Percentiles rank a stretch among this genome's conserved stretches.
Conservation (phyloP, 2,888 invertebrate species). For the Leucophora obtusa region DNA sequence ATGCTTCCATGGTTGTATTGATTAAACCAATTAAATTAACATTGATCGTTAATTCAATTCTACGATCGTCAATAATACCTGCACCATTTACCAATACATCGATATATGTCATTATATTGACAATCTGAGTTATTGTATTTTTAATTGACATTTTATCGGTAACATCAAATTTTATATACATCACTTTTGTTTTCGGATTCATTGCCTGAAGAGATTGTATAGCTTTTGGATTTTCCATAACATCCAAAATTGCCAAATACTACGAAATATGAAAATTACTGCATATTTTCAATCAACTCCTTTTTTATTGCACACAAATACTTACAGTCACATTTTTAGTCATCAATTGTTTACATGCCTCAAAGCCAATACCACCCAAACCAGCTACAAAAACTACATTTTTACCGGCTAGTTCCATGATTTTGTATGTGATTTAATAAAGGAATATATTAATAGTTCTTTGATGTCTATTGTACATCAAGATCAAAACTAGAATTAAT, state of each 20-base stretch:
- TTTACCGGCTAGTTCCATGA: slow-evolving; percentile 63
- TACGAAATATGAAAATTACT: slow-evolving; percentile 26
- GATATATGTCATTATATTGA: slow-evolving; percentile 59
- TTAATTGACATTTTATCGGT: slow-evolving; percentile 64
- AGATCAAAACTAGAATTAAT: slow-evolving; percentile 7
- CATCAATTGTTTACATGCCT: slow-evolving; percentile 66
- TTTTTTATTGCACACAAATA: background rate
- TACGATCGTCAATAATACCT: slow-evolving; percentile 65
- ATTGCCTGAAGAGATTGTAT: slow-evolving; percentile 46
- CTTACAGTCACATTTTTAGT: slow-evolving; percentile 65
- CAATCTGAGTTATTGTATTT: slow-evolving; percentile 49
- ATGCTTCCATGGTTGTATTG: slow-evolving; percentile 68
- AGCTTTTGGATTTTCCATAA: slow-evolving; percentile 56
- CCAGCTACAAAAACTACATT: slow-evolving; percentile 66
- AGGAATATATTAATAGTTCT: background rate
- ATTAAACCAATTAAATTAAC: slow-evolving; percentile 66
- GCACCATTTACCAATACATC: slow-evolving; percentile 68
- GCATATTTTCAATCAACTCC: background rate
- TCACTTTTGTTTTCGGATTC: slow-evolving; percentile 56
- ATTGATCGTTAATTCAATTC: slow-evolving; percentile 62
- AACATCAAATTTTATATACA: slow-evolving; percentile 64
- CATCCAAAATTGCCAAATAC: slow-evolving; percentile 66
- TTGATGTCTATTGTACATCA: slow-evolving; percentile 12
- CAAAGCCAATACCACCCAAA: slow-evolving; percentile 68
- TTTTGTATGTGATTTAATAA: background rate